Evolutionary conservation across 2,888 invertebrate species (phyloP).

Genomic region (Microctonus aethiopoides): DNA sequence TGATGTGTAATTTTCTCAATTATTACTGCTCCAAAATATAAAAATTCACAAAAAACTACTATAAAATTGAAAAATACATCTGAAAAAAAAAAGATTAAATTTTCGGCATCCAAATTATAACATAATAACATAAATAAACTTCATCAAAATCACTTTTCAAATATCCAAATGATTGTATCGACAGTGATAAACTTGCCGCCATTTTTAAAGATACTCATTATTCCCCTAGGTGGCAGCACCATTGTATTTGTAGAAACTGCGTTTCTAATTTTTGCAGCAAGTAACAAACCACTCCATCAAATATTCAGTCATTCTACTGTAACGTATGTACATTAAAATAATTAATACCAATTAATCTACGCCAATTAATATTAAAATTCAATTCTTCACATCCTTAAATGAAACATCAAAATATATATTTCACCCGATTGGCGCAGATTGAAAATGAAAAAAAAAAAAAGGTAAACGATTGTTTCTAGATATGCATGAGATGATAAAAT

Average conservation of each 20-base stretch:
- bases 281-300: too few species aligned
- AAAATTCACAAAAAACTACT: too few species aligned
- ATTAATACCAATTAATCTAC: too few species aligned
- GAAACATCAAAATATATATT: neutral
- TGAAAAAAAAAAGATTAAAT: neutral
- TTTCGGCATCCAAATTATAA: neutral
- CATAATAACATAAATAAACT: neutral
- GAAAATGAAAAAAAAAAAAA: neutral
- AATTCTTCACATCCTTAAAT: neutral
- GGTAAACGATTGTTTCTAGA: conserved; percentile 13
- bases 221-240: neutral
- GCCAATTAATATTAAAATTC: too few species aligned
- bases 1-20: neutral
- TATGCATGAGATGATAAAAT: conserved; percentile 22
- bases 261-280: too few species aligned
- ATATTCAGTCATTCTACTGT: too few species aligned
- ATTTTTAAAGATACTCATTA: neutral
- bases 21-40: neutral
- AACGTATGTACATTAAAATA: too few species aligned
- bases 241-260: too few species aligned
- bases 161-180: neutral
- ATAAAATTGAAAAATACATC: too few species aligned
- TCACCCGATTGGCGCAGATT: neutral
- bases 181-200: neutral
- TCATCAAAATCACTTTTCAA: neutral